These are phyloP conservation scores for Acanthococcus lagerstroemiae DNA, from an alignment of 2,888 invertebrate genomes.

Conservation along the genomic window DNA sequence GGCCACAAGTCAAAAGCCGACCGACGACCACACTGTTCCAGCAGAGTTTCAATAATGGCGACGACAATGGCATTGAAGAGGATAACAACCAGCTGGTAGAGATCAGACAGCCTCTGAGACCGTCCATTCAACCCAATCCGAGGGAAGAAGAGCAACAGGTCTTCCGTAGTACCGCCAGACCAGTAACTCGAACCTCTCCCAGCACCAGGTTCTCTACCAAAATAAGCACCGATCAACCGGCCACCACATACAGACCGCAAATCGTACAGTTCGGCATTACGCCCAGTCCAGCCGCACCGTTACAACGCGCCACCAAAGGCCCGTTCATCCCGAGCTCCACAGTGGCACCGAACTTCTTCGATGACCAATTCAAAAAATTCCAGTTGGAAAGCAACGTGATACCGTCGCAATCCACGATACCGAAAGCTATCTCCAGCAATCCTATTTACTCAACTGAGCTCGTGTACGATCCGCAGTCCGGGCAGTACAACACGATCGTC, in stretches of 20 bases:
- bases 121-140: neutral
- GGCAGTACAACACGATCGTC: conserved; percentile 66
- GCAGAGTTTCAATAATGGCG: conserved; percentile 50
- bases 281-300: conserved; percentile 37
- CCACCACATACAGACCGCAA: conserved; percentile 57
- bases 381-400: conserved; percentile 54
- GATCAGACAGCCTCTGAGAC: conserved; percentile 42
- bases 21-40: conserved; percentile 61
- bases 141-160: conserved; percentile 37
- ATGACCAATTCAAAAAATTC: conserved; percentile 64
- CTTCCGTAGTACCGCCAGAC: conserved; percentile 43
- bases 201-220: conserved; percentile 37
- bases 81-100: conserved; percentile 18
- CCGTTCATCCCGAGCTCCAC: conserved; percentile 31
- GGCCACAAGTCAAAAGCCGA: conserved; percentile 40
- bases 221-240: conserved; percentile 48
- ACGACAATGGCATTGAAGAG: conserved; percentile 37
- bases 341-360: conserved; percentile 48
- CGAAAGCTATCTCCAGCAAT: conserved; percentile 43
- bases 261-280: conserved; percentile 43
- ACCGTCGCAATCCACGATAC: conserved; percentile 40
- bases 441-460: conserved; percentile 69
- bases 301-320: conserved; percentile 6
- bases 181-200: conserved; percentile 36
- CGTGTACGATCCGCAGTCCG: conserved; percentile 63